Conservation (phyloP, 1,140 invertebrate species). For the Formica selysi region DNA sequence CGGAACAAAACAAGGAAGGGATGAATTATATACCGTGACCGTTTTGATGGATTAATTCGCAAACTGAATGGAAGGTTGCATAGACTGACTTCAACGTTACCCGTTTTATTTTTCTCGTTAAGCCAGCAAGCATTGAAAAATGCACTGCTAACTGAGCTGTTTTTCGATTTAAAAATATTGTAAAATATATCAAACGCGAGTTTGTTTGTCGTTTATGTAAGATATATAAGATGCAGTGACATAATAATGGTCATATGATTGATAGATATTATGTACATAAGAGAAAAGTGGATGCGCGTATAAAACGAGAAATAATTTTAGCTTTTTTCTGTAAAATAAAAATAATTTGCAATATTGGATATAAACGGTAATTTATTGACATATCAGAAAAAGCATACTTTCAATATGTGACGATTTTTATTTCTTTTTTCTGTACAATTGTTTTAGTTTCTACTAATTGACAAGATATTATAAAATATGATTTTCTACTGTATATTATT, state of each 20-base stretch:
- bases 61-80: constrained; percentile 81
- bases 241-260: neutral
- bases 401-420: neutral
- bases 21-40: constrained; percentile 79
- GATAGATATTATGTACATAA: neutral
- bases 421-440: neutral
- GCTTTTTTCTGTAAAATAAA: neutral
- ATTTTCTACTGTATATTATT: constrained; percentile 21
- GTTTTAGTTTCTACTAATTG: neutral
- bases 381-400: neutral
- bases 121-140: constrained; percentile 70
- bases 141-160: constrained; percentile 47
- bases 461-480: constrained; percentile 12
- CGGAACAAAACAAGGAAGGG: constrained; percentile 68
- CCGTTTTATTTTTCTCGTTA: constrained; percentile 73
- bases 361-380: neutral
- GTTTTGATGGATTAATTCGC: constrained; percentile 86
- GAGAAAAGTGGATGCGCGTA: neutral
- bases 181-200: neutral
- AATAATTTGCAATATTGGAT: neutral
- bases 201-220: neutral
- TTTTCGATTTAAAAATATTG: constrained; percentile 61
- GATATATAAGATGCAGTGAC: neutral
- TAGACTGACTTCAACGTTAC: constrained; percentile 77
- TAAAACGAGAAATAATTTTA: constrained; percentile 5